Evolutionary conservation across 2,113 vertebrate genomes (phyloP).

Genomic region (Myocastor coypus): DNA sequence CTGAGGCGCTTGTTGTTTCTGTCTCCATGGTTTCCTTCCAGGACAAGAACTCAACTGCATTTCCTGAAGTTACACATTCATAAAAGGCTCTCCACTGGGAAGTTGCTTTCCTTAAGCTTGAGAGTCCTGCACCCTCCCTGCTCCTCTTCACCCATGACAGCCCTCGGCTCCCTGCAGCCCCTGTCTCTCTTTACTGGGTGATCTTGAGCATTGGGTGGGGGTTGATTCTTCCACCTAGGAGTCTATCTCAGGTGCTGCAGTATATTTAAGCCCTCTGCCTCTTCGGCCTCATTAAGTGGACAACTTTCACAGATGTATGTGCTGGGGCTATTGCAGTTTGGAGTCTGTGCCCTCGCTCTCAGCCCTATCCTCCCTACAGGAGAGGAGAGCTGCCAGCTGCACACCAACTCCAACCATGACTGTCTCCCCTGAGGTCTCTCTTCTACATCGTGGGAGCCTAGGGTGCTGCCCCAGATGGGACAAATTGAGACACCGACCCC

Average conservation of each 20-base stretch:
- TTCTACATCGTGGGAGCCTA: neutral
- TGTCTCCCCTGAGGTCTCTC: neutral
- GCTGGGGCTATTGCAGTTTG: no score
- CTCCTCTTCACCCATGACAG: fast-evolving
- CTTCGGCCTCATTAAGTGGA: neutral
- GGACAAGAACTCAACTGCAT: fast-evolving
- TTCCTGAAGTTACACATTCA: fast-evolving
- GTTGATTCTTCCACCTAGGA: fast-evolving
- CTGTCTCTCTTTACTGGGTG: neutral
- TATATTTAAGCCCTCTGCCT: neutral
- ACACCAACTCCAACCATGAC: neutral
- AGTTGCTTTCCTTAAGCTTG: fast-evolving
- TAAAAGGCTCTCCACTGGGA: neutral
- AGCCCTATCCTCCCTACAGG: fast-evolving
- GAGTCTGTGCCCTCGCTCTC: fast-evolving
- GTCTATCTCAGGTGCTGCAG: neutral
- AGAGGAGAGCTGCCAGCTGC: neutral
- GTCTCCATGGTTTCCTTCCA: neutral
- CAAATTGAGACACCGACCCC: conserved; percentile 22
- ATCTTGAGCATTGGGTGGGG: neutral
- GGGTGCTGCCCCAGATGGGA: neutral
- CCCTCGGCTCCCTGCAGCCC: neutral
- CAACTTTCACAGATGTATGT: no score
- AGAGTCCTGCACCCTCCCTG: neutral
- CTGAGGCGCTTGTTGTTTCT: fast-evolving